A percentile compares a stretch with the other conserved stretches of the same genome.
Conservation (phyloP, 2,113 vertebrate genomes). For the Brachirus orientalis region DNA sequence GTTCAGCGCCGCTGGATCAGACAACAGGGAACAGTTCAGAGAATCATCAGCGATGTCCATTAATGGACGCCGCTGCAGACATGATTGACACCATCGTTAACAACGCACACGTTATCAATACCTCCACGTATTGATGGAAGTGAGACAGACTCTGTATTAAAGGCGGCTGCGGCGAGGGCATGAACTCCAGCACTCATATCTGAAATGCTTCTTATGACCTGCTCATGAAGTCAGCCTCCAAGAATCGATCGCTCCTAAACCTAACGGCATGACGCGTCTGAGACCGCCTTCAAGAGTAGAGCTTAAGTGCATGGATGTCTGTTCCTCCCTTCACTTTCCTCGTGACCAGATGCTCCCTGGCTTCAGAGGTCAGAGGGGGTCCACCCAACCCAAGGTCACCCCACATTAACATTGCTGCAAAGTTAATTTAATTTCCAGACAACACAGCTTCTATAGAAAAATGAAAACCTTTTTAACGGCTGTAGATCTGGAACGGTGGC, state of each 20-base stretch:
- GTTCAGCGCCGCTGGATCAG: neutral
- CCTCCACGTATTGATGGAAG: constrained; percentile 18
- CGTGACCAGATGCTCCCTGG: constrained; percentile 82
- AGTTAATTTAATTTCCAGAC: constrained; percentile 88
- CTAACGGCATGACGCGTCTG: constrained; percentile 57
- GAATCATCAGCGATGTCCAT: neutral
- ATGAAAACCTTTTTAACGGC: constrained; percentile 64
- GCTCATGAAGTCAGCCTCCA: constrained; percentile 77
- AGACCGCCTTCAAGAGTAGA: neutral
- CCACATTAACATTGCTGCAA: constrained; percentile 79
- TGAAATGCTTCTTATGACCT: constrained; percentile 78
- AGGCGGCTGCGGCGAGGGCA: constrained; percentile 2
- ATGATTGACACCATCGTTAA: neutral
- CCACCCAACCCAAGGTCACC: constrained; percentile 84
- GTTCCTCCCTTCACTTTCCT: constrained; percentile 80
- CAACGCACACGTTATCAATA: constrained; percentile 9
- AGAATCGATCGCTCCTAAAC: constrained; percentile 72
- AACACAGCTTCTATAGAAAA: constrained; percentile 53
- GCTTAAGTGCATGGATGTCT: constrained; percentile 76
- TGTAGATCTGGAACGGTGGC: constrained; percentile 21
- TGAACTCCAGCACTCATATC: constrained; percentile 79
- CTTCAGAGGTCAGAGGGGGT: constrained; percentile 84
- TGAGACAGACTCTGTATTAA: constrained; percentile 12
- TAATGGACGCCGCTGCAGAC: neutral
- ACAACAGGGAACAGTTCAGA: neutral